These are phyloP conservation scores for Eilema depressum DNA, from an alignment of 2,888 invertebrate species.

Conservation along the genomic window DNA sequence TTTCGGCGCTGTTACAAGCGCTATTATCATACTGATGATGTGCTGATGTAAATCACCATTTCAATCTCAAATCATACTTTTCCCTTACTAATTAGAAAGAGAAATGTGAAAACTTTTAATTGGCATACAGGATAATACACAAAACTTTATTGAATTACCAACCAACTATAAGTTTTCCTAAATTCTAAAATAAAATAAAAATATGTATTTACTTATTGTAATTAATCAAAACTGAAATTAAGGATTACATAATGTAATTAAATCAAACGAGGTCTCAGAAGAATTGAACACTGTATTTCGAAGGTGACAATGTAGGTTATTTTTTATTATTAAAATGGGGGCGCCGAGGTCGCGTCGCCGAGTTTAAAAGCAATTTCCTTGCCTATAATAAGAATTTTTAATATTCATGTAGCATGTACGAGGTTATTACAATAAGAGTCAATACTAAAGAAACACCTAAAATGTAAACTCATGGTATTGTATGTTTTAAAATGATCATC, in stretches of 20 bases:
- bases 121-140: no score
- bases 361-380: conserved; percentile 64
- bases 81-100: no score
- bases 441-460: neutral
- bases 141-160: no score
- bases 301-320: conserved; percentile 12
- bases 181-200: no score
- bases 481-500: neutral
- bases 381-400: conserved; percentile 56
- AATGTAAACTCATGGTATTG: neutral
- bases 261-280: neutral
- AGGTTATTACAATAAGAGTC: conserved; percentile 29
- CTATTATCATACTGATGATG: no score
- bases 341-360: conserved; percentile 34
- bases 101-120: no score
- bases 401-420: conserved; percentile 59
- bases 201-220: conserved; percentile 28
- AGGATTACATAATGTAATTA: neutral
- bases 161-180: no score
- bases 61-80: no score
- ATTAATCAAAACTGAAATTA: conserved; percentile 50
- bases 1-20: no score
- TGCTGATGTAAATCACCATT: no score
- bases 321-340: conserved; percentile 49
- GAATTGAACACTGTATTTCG: neutral